Evolutionary conservation across 2,888 invertebrate species (phyloP), one percentile per base, ranked within the genome.

Genomic region (Allolobophora icterica): DNA sequence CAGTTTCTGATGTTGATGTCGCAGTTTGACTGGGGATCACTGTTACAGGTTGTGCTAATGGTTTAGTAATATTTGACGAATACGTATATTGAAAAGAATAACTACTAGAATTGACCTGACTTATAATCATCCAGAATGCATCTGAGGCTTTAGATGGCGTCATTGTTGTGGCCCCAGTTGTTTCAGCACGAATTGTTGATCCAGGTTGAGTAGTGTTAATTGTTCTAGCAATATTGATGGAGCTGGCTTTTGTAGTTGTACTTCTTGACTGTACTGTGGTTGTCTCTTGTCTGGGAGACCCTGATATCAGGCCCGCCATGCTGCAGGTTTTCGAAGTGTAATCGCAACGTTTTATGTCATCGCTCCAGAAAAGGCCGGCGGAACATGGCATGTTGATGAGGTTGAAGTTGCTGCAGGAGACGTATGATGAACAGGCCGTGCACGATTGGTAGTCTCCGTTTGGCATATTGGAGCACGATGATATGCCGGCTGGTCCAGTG

Each of bases 391-490:
- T 84, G 17, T 0, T 34, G 42, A 8, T n/a, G 33, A 40, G n/a
- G 15, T n/a, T 13, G 8, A 15, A 19, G 38, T 38, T 71, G 17
- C 13, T 38, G 42, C 90, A 90, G 19, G n/a, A 11, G 19, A 90
- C 21, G 34, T 83, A 90, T 21, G 71, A n/a, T 24, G 35, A 24
- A 83, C 90, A 90, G 42, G n/a, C 1, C 15, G 83, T 40, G 87
- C 90, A 90, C 24, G 34, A 42, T 84, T 84, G 87, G 33, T 90
- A 90, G 38, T 33, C 40, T 1, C 90, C 90, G 45, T 90, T 40
- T 40, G 87, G 35, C 35, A 35, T 34, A 6, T 24, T 38, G 34
- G 34, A 2, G 35, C 87, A 87, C 0, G 87, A 87, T 38, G 87
- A 87, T 34, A 87, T 87, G 34, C 21, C 87, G 3, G 35, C 35